Evolutionary conservation across 2,888 invertebrate genomes (phyloP).

Genomic region (Dastarcus helophoroides): DNA sequence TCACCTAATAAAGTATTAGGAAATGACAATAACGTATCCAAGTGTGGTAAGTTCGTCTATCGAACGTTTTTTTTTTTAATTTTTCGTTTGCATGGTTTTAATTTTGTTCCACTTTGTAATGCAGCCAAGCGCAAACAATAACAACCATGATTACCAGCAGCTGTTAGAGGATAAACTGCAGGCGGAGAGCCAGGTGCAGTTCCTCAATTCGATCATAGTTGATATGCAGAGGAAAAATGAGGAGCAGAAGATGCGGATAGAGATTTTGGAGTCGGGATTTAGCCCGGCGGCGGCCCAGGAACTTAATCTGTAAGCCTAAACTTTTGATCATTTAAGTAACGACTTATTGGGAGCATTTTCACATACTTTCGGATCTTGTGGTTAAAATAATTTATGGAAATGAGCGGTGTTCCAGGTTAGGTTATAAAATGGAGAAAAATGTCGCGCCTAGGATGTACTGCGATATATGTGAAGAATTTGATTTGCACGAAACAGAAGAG

Average conservation of each 20-base stretch:
- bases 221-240: conserved; percentile 92
- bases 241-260: conserved; percentile 64
- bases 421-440: conserved; percentile 18
- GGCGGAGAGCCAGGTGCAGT: conserved; percentile 67
- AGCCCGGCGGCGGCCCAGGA: conserved; percentile 25
- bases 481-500: conserved; percentile 94
- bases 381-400: conserved; percentile 3
- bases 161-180: conserved; percentile 51
- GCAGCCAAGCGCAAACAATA: conserved; percentile 7
- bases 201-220: conserved; percentile 92
- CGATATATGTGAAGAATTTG: conserved; percentile 96
- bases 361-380: conserved; percentile 1
- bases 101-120: conserved; percentile 7
- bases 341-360: conserved; percentile 4
- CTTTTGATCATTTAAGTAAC: conserved; percentile 2
- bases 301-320: conserved; percentile 36
- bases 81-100: conserved; percentile 8
- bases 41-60: background rate
- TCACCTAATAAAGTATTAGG: conserved; percentile 3
- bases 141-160: conserved; percentile 27
- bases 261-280: conserved; percentile 57
- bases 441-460: conserved; percentile 78
- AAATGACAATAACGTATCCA: too few species aligned
- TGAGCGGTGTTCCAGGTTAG: conserved; percentile 21
- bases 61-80: background rate